Base-by-base conservation (phyloP, 64 coral and sea anemone species). In the Stichodactyla helianthus region DNA sequence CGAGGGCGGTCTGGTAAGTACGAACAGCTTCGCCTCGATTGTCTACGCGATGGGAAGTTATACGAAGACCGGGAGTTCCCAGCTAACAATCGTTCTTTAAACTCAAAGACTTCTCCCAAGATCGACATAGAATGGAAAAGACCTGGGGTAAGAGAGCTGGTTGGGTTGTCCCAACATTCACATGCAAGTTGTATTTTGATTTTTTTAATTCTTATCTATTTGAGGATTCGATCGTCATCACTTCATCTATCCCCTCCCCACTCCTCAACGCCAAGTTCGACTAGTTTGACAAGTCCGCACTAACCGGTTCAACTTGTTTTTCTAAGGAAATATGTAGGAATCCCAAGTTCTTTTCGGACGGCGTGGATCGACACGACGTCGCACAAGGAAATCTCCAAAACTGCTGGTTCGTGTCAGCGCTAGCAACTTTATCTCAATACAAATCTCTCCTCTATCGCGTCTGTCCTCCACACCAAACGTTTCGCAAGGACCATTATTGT, bases 391-490 rank as follows among this genome's bases (percentile, higher is more conserved):
- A 84, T 77, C 80, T 96, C 23, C 58, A 88, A 17, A 96, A 96
- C 85, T 96, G 94, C 19, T 96, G 94, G 94, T 88, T 96, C 15
- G 87, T 96, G 20, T 89, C 94, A 15, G 91, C 94, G 0, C 78
- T 96, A 71, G 87, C 94, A 26, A 87, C 86, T 10, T 78, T 96
- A 16, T 77, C 94, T 19, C 87, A 93, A 65, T 85, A 89, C 19
- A 83, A 89, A 63, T 84, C 92, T 9, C 85, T 93, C 0, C 92
- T 96, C 54, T 87, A 93, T 17, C 91, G 88, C 2, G 91, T 96
- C 20, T 92, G 90, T 58, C 94, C 94, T 15, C 52, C 61, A 10
- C 87, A 85, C 10, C 94, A 96, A 50, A 90, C 87, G 50, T 96
- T 96, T 77, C 87, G 89, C 20, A 83, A 59, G 15, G 86, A 51